Percentiles rank a stretch among this genome's conserved stretches.
phyloP scores from a whole-genome alignment of 2,113 vertebrate genomes.

The Nothocercus julius region DNA sequence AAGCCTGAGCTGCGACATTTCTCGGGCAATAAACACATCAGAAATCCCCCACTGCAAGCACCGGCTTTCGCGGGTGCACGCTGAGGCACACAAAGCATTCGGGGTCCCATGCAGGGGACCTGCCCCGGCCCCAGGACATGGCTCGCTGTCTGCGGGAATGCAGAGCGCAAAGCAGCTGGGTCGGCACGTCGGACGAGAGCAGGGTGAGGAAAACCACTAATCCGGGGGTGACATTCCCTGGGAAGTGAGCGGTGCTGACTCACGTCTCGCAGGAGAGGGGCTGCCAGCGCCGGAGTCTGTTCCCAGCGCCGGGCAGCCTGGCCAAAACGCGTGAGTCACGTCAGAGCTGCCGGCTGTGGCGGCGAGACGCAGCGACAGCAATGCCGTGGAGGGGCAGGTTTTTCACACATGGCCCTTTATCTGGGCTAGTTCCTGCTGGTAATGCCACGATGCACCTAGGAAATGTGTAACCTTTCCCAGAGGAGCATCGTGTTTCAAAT shows the following conservation, averaged over 20 bases:
- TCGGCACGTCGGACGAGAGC: background rate
- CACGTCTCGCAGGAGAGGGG: fast-evolving
- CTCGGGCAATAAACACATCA: background rate
- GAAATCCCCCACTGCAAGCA: background rate
- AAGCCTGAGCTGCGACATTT: background rate
- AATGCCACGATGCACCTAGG: background rate
- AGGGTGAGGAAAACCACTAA: fast-evolving
- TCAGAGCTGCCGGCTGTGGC: too few species aligned
- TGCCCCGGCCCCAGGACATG: background rate
- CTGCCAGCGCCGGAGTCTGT: too few species aligned
- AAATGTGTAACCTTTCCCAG: background rate
- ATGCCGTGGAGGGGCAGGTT: background rate
- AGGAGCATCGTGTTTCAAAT: slow-evolving; percentile 21
- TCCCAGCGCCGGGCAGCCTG: too few species aligned
- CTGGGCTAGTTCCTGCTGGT: background rate
- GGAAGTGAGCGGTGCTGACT: fast-evolving
- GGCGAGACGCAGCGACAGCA: too few species aligned
- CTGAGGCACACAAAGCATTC: background rate
- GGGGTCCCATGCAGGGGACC: background rate
- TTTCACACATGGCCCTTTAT: background rate
- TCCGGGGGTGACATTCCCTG: background rate
- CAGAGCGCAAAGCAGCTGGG: background rate
- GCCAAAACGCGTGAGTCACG: too few species aligned
- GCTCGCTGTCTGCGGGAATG: fast-evolving
- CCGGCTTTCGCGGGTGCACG: background rate